A percentile compares a stretch with the other conserved stretches of the same genome.
Evolutionary conservation across 2,113 vertebrate genomes (phyloP).

Genomic region (Perccottus glenii): DNA sequence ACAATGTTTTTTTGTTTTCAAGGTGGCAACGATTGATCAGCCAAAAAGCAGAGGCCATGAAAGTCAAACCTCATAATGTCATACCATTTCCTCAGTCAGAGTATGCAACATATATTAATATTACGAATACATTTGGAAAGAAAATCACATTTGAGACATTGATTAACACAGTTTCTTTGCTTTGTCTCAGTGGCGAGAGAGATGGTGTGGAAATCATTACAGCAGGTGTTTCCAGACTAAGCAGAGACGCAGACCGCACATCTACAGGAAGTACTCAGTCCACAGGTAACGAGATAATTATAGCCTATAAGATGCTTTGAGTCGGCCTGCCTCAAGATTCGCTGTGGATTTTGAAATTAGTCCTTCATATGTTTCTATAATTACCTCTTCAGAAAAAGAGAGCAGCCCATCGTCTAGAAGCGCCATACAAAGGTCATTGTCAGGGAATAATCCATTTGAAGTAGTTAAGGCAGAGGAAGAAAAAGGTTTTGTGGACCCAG

Average conservation of each 20-base stretch:
- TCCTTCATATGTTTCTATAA: conserved; percentile 18
- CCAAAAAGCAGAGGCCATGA: conserved; percentile 88
- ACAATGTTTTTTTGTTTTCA: conserved; percentile 22
- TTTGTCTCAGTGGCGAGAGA: conserved; percentile 82
- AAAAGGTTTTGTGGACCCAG: conserved; percentile 66
- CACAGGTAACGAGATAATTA: conserved; percentile 77
- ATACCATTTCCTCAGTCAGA: conserved; percentile 84
- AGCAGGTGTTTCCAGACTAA: conserved; percentile 75
- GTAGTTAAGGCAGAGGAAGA: conserved; percentile 61
- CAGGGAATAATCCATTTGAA: conserved; percentile 67
- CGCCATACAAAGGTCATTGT: conserved; percentile 36
- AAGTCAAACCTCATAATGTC: conserved; percentile 83
- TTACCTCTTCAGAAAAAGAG: conserved; percentile 70
- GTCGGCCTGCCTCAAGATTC: neutral
- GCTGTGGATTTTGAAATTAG: conserved; percentile 8
- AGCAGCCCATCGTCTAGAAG: conserved; percentile 46
- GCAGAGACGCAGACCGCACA: conserved; percentile 79
- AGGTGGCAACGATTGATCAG: conserved; percentile 96
- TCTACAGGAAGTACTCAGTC: conserved; percentile 81
- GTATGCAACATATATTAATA: conserved; percentile 44
- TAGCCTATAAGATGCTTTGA: neutral
- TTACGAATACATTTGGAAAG: neutral
- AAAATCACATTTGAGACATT: neutral
- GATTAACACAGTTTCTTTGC: conserved; percentile 19
- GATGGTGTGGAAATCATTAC: conserved; percentile 83